Percentiles rank a stretch among this genome's conserved stretches.
Conservation (phyloP, 92 coral and sea anemone genomes). For the Parazoanthus atlanticus region DNA sequence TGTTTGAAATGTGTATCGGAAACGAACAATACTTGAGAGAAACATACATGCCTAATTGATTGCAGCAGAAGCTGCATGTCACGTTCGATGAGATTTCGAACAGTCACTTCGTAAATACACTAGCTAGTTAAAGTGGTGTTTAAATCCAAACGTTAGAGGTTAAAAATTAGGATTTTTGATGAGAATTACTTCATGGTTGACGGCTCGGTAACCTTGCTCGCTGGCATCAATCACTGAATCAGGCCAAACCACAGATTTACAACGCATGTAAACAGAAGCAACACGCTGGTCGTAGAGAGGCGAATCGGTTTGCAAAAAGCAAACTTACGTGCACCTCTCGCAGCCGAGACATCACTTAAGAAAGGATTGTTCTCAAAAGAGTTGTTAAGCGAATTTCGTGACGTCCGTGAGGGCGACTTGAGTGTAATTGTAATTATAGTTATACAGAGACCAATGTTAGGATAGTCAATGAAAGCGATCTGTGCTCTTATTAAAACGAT, state of each 20-base stretch:
- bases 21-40: conserved; percentile 58
- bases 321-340: conserved; percentile 5
- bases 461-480: conserved; percentile 78
- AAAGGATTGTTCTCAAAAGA: conserved; percentile 11
- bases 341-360: conserved; percentile 3
- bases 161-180: conserved; percentile 2
- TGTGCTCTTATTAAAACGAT: conserved; percentile 89
- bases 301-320: conserved; percentile 6
- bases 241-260: conserved; percentile 15
- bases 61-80: conserved; percentile 59
- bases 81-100: conserved; percentile 42
- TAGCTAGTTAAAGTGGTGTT: conserved; percentile 14
- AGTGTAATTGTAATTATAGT: conserved; percentile 80
- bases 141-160: conserved; percentile 4
- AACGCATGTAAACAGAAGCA: conserved; percentile 26
- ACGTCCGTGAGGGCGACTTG: conserved; percentile 50
- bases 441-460: conserved; percentile 71
- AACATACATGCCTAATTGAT: conserved; percentile 77
- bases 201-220: conserved; percentile 35
- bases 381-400: conserved; percentile 71
- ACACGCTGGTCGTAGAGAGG: conserved; percentile 29
- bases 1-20: conserved; percentile 43
- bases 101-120: conserved; percentile 21
- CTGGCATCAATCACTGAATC: conserved; percentile 1
- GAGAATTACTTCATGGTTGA: conserved; percentile 3